phyloP scores from a whole-genome alignment of 2,797 vertebrate genomes.

The Aplochiton taeniatus region DNA sequence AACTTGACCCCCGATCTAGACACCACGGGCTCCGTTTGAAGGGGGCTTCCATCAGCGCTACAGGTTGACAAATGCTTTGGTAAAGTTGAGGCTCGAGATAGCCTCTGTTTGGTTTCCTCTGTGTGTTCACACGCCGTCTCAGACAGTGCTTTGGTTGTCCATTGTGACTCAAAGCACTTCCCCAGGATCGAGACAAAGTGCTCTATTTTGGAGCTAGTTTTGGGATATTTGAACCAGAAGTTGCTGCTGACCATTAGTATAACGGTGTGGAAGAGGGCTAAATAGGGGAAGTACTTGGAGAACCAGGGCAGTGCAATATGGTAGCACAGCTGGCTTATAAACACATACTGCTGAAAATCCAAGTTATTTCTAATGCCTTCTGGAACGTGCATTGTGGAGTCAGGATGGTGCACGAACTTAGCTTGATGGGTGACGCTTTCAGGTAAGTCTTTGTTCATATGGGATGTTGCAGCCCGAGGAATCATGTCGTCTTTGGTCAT shows the following conservation, averaged over 20 bases:
- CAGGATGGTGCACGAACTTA: constrained; percentile 46
- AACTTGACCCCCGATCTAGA: constrained; percentile 91
- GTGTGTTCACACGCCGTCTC: constrained; percentile 98
- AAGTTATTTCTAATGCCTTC: constrained; percentile 90
- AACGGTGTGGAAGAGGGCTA: constrained; percentile 97
- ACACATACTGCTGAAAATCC: constrained; percentile 98
- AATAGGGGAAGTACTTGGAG: constrained; percentile 98
- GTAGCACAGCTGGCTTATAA: constrained; percentile 99
- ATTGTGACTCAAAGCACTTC: constrained; percentile 98
- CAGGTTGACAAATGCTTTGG: constrained; percentile 94
- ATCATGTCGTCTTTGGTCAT: constrained; percentile 61
- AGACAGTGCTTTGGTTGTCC: constrained; percentile 97
- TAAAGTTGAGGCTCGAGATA: constrained; percentile 87
- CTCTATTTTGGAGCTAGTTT: constrained; percentile 98
- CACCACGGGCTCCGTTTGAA: constrained; percentile 89
- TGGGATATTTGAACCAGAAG: constrained; percentile 99
- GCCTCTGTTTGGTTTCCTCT: constrained; percentile 94
- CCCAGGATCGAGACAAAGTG: constrained; percentile 98
- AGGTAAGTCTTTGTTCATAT: constrained; percentile 67
- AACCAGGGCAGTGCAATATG: constrained; percentile 98
- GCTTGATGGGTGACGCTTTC: constrained; percentile 55
- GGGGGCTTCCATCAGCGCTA: constrained; percentile 95
- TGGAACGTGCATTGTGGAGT: constrained; percentile 74
- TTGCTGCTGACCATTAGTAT: constrained; percentile 99
- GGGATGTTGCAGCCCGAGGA: constrained; percentile 67